Base-by-base conservation (phyloP, 1,140 invertebrate species). In the Hycleus cichorii region DNA sequence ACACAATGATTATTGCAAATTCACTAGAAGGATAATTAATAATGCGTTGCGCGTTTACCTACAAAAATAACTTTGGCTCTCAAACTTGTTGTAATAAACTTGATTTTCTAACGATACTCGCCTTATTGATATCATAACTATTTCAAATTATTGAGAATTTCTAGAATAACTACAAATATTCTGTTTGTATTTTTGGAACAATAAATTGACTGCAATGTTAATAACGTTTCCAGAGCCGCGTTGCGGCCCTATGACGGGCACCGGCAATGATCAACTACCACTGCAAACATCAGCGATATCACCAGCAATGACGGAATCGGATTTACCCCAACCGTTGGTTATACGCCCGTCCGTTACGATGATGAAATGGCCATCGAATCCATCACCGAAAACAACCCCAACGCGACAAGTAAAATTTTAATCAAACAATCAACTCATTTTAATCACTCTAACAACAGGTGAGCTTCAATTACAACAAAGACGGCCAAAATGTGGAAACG, bases 161-260 rank as follows among this genome's bases (percentile, higher is more conserved):
- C 18, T 18, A 18, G 18, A 18, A 18, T 18, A 18, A 18, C 18
- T 18, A 18, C 18, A 18, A 18, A 18, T 18, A 18, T 18, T 18
- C 18, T 18, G 18, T 18, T 18, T 18, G 32, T 32, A 32, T 32
- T 32, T 32, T 32, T 32, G 32, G 32, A 32, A 32, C 18, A 18
- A 18, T 18, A 18, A 18, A 1, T 18, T 18, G 18, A 32, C 32
- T 32, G 7, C 32, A 32, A 32, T 18, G 1, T 18, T 18, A 18
- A 18, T 18, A 18, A 18, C 18, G 18, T 62, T 58, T 64, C 43
- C 54, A 75, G 70, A 73, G 66, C 69, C 72, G 44, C 65, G 77
- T 70, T 79, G 78, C 71, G 78, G 77, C 63, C 77, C 77, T 51
- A 74, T 79, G 68, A 76, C 77, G 59, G 78, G 74, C 63, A 73